Evolutionary conservation across 2,113 vertebrate genomes (phyloP), one percentile per base, ranked within the genome.

Genomic region (Eretmochelys imbricata): DNA sequence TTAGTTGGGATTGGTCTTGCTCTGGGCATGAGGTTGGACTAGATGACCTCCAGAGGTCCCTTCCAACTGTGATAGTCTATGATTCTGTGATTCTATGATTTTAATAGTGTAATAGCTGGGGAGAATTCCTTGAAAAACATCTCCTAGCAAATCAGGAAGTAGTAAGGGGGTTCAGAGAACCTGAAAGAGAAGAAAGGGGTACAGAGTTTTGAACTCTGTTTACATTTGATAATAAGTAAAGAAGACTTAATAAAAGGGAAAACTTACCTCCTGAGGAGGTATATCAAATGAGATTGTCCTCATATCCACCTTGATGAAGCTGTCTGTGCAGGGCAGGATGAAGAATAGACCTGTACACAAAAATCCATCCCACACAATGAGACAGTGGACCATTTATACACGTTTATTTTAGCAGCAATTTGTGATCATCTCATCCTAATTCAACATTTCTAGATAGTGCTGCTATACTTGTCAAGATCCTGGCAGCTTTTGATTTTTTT

Each of bases 261-360:
- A 11, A 89, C 97, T 93, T 97, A 99, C 99, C 99, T 99, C 99
- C 93, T 99, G 99, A 7, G 99, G 99, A 17, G 99, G 99, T 89
- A 99, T 99, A 92, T 99, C 99, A 12, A 99, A 99, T 31, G 99
- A 99, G 95, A 99, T 98, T 54, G 99, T 99, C 89, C 99, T 99
- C 99, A 99, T 99, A 98, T 99, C 99, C 97, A 99, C 99, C 69
- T 99, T 99, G 96, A 99, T 99, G 91, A 99, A 99, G 97, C 97
- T 99, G 98, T 99, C 99, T 1, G 99, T 99, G 98, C 99, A 99
- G 1, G 99, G 99, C 96, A 99, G 96, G 96, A 99, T 94, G 20
- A 99, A 99, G 98, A 99, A 99, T 95, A 99, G 97, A 82, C 99
- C 99, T 99, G 98, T n/a, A 89, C 80, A 92, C 89, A 82, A 82